These are phyloP conservation scores for Ectobius pallidus DNA, from an alignment of 2,888 invertebrate genomes.

Conservation along the genomic window DNA sequence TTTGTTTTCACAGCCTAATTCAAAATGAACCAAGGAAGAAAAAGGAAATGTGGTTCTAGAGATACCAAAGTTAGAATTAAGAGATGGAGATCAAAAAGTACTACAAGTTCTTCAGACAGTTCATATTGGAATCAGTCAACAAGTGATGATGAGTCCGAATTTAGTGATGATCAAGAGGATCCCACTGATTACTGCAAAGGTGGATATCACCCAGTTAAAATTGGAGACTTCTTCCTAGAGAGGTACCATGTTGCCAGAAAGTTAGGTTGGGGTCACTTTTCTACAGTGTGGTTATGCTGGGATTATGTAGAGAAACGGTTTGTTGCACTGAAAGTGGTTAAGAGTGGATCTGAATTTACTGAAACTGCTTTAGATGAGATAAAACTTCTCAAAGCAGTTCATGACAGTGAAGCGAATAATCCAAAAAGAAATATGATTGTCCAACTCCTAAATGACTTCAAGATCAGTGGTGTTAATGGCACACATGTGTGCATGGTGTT, in stretches of 20 bases:
- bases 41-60: too few species aligned
- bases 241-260: constrained; percentile 97
- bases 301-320: too few species aligned
- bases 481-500: too few species aligned
- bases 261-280: constrained; percentile 99
- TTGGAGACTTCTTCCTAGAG: constrained; percentile 90
- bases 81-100: too few species aligned
- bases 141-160: constrained; percentile 73
- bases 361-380: constrained; percentile 99
- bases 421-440: constrained; percentile 96
- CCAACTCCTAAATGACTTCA: constrained; percentile 95
- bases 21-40: too few species aligned
- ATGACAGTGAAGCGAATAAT: constrained; percentile 91
- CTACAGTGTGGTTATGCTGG: too few species aligned
- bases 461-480: too few species aligned
- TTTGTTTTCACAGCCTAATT: too few species aligned
- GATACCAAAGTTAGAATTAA: too few species aligned
- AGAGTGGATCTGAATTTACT: constrained; percentile 98
- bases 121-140: constrained; percentile 79
- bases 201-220: constrained; percentile 98
- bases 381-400: constrained; percentile 93
- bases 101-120: too few species aligned
- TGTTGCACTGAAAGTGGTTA: too few species aligned
- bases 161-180: constrained; percentile 93
- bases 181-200: constrained; percentile 96